These are phyloP conservation scores for Lagodon rhomboides DNA, from an alignment of 2,797 vertebrate genomes.

Conservation along the genomic window DNA sequence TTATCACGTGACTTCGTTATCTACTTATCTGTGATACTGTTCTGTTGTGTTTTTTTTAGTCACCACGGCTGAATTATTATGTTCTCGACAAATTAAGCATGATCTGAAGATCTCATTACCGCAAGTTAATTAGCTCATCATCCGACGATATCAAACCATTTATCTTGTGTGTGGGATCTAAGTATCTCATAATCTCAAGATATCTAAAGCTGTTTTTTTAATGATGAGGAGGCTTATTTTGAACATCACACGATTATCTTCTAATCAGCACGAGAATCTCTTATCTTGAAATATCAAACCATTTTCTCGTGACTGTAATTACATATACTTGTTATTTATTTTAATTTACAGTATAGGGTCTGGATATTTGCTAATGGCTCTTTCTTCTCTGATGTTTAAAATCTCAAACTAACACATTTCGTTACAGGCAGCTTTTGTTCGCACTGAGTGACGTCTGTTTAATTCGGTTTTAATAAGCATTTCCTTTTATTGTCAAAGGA, in stretches of 20 bases:
- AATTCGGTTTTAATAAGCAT: slow-evolving; percentile 18
- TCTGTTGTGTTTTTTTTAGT: neutral
- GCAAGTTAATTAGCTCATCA: slow-evolving; percentile 8
- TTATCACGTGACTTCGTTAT: neutral
- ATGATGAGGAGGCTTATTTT: neutral
- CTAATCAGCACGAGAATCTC: neutral
- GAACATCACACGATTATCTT: slow-evolving; percentile 7
- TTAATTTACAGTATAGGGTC: neutral
- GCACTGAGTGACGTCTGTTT: neutral
- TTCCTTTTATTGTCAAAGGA: neutral
- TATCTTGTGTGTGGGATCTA: slow-evolving; percentile 3
- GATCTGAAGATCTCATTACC: neutral
- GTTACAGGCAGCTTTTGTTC: neutral
- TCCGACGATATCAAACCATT: neutral
- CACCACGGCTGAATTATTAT: neutral
- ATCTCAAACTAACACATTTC: neutral
- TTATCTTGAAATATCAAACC: slow-evolving; percentile 5
- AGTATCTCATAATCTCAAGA: slow-evolving; percentile 6
- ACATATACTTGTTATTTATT: neutral
- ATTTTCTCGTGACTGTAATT: slow-evolving; percentile 1
- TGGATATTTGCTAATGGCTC: neutral
- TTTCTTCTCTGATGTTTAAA: neutral
- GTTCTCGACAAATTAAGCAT: neutral
- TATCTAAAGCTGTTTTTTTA: neutral
- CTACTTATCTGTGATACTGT: neutral